Evolutionary conservation across 1,140 invertebrate genomes (phyloP), one percentile per base, ranked within the genome.

Genomic region (Formica exsecta): DNA sequence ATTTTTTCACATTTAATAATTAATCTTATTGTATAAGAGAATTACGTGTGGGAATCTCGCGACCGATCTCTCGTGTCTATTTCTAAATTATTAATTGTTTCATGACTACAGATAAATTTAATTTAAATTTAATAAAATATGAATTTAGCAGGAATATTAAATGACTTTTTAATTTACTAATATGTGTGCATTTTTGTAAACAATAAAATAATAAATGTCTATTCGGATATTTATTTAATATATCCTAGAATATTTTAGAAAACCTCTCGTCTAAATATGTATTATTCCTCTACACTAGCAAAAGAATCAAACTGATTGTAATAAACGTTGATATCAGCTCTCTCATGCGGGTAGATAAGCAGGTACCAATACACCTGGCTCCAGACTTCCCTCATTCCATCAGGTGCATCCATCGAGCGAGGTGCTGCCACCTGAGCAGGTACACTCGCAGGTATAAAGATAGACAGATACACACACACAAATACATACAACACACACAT

Each of bases 371-470:
- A 25, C 79, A 83, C 79, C 57, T 83, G 61, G 79, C 79, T 66
- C 7, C 8, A 36, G 62, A 79, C 62, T 66, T 62, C 79, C 38
- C 66, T 61, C 44, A 25, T 70, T 54, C 22, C 79, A 51, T 83
- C 79, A 73, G 79, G 54, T 64, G 54, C 54, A 74, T 11, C 25
- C 5, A 54, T 66, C 87, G 65, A 83, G 90, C 85, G 89, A 92
- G 87, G 93, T 94, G 93, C 93, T 93, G 93, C 93, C 93, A 93
- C 93, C 93, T 93, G 92, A 93, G 75, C 66, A 89, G 90, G 84
- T 81, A 87, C 86, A 91, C 88, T 81, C 75, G 65, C 92, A 93
- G 91, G 89, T 92, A 51, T 51, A 86, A 90, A 91, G 22, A 1
- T 36, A 57, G 41, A n/a, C 25, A 79, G 19, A 44, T 11, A 25